Evolutionary conservation across 2,797 vertebrate genomes (phyloP).

Genomic region (Sorex maritimensis): DNA sequence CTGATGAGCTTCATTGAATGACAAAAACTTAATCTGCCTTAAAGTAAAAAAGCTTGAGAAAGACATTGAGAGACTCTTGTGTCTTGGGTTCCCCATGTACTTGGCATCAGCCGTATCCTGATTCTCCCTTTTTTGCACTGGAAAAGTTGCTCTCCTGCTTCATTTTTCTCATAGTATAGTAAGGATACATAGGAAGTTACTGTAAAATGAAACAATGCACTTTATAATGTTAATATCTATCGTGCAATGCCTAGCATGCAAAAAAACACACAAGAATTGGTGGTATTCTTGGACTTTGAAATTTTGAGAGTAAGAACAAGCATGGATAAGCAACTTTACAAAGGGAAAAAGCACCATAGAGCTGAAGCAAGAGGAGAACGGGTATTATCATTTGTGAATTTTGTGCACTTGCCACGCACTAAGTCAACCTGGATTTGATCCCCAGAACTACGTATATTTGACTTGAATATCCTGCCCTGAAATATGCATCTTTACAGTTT

Average conservation of each 20-base stretch:
- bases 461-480: too few relatives aligned
- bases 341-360: conserved; percentile 13
- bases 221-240: too few relatives aligned
- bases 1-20: neutral
- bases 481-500: too few relatives aligned
- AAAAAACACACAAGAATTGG: neutral
- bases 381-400: too few relatives aligned
- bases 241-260: too few relatives aligned
- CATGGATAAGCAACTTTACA: conserved; percentile 15
- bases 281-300: neutral
- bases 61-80: neutral
- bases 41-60: neutral
- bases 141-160: neutral
- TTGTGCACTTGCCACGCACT: too few relatives aligned
- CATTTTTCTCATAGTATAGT: neutral
- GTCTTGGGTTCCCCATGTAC: too few relatives aligned
- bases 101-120: neutral
- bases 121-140: neutral
- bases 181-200: neutral
- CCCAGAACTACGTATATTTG: too few relatives aligned
- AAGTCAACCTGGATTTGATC: too few relatives aligned
- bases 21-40: neutral
- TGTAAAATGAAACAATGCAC: neutral
- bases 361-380: too few relatives aligned
- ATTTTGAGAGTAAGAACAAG: conserved; percentile 63